Evolutionary conservation across 2,797 vertebrate genomes (phyloP).

Genomic region (Gallinago stenura): DNA sequence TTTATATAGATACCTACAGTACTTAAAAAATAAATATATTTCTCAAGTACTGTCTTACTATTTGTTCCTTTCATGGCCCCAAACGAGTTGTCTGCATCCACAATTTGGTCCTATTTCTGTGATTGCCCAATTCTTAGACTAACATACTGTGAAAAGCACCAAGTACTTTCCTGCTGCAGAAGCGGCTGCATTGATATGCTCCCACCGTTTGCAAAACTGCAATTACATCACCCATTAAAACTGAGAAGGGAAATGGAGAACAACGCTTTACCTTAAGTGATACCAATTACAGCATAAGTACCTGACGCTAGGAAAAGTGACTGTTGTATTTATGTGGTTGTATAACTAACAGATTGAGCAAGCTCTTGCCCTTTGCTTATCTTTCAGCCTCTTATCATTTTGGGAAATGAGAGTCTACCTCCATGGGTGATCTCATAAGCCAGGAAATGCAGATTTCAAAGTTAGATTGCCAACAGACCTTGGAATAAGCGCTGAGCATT

Average conservation of each 20-base stretch:
- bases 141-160: neutral
- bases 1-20: too few relatives aligned
- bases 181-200: neutral
- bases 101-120: neutral
- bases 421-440: neutral
- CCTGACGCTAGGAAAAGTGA: conserved; percentile 46
- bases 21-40: neutral
- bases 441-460: conserved; percentile 6
- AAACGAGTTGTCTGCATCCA: neutral
- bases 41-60: neutral
- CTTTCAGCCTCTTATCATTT: conserved; percentile 1
- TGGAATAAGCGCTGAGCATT: neutral
- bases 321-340: conserved; percentile 44
- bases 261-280: conserved; percentile 19
- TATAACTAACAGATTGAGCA: conserved; percentile 26
- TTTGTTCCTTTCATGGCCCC: neutral
- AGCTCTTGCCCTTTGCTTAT: conserved; percentile 22
- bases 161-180: neutral
- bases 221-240: conserved; percentile 50
- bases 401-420: conserved; percentile 19
- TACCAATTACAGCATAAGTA: conserved; percentile 57
- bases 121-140: neutral
- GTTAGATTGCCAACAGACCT: neutral
- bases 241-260: neutral
- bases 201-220: neutral